phyloP scores from a whole-genome alignment of 2,797 vertebrate genomes.

The Peromyscus eremicus region DNA sequence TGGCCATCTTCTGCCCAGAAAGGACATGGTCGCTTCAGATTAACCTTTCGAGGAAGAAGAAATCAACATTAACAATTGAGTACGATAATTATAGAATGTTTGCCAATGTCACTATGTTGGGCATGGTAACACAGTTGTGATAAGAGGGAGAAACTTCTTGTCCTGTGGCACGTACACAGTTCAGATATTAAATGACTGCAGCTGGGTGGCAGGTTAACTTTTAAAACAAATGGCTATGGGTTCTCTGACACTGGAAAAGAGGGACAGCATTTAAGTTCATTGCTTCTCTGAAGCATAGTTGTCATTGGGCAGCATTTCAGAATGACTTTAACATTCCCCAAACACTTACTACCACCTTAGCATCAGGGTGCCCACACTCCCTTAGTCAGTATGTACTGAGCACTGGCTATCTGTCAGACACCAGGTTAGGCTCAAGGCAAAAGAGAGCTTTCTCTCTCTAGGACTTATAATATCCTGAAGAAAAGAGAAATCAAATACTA shows the following conservation, averaged over 20 bases:
- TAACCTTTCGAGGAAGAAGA: constrained; percentile 90
- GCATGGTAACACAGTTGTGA: neutral
- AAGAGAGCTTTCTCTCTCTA: neutral
- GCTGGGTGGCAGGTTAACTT: neutral
- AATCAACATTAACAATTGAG: neutral
- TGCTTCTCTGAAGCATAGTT: neutral
- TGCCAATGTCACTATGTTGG: neutral
- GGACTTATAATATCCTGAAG: neutral
- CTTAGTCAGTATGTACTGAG: neutral
- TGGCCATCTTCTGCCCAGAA: constrained; percentile 98
- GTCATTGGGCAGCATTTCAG: neutral
- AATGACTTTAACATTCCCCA: neutral
- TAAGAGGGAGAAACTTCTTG: neutral
- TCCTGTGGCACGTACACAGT: neutral
- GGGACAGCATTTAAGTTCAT: neutral
- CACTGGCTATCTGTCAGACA: neutral
- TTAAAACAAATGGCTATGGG: constrained; percentile 11
- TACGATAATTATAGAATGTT: neutral
- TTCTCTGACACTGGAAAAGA: constrained; percentile 21
- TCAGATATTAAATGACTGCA: neutral
- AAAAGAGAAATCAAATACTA: neutral
- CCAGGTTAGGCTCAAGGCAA: neutral
- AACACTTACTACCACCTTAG: neutral
- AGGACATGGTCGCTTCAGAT: constrained; percentile 96
- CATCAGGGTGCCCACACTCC: neutral